Percentiles rank a stretch among this genome's conserved stretches.
These are phyloP conservation scores for Leptopterna dolabrata DNA, from an alignment of 2,888 invertebrate species.

Conservation along the genomic window DNA sequence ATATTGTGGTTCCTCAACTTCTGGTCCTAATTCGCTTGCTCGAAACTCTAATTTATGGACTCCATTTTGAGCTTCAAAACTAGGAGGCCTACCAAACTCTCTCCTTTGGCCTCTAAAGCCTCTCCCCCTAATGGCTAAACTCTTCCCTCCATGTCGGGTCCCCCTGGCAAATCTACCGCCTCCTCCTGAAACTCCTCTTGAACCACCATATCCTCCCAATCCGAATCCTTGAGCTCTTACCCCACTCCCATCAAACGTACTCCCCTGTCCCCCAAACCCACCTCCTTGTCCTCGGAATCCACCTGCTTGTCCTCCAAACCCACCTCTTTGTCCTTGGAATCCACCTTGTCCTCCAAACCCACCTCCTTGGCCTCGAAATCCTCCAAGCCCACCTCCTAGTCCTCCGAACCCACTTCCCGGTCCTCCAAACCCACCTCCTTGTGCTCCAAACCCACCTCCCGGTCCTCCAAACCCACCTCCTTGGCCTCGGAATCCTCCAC, in stretches of 20 bases:
- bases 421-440: slow-evolving; percentile 62
- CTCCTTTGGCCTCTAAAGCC: not conserved
- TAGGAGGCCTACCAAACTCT: not conserved
- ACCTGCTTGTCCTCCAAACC: slow-evolving; percentile 57
- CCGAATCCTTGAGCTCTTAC: slow-evolving; percentile 51
- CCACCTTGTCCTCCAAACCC: slow-evolving; percentile 46
- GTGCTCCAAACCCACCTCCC: slow-evolving; percentile 56
- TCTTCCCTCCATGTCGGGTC: not conserved
- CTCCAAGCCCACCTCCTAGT: slow-evolving; percentile 42
- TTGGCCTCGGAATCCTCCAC: slow-evolving; percentile 66
- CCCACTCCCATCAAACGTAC: slow-evolving; percentile 57
- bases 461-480: slow-evolving; percentile 29
- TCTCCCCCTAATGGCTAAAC: not conserved
- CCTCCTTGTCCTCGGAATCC: slow-evolving; percentile 28
- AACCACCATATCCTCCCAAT: slow-evolving; percentile 50
- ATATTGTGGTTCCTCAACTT: not conserved
- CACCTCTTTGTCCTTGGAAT: slow-evolving; percentile 62
- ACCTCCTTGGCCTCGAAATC: slow-evolving; percentile 62
- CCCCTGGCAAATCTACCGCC: slow-evolving; percentile 28
- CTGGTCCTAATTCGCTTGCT: not conserved
- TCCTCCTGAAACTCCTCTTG: not conserved
- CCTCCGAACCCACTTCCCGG: slow-evolving; percentile 61
- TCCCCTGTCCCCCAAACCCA: slow-evolving; percentile 62
- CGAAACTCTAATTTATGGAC: not conserved
- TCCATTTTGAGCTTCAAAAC: not conserved